A percentile compares a stretch with the other conserved stretches of the same genome.
phyloP scores from a whole-genome alignment of 2,797 vertebrate species.

The Kryptopterus vitreolus region DNA sequence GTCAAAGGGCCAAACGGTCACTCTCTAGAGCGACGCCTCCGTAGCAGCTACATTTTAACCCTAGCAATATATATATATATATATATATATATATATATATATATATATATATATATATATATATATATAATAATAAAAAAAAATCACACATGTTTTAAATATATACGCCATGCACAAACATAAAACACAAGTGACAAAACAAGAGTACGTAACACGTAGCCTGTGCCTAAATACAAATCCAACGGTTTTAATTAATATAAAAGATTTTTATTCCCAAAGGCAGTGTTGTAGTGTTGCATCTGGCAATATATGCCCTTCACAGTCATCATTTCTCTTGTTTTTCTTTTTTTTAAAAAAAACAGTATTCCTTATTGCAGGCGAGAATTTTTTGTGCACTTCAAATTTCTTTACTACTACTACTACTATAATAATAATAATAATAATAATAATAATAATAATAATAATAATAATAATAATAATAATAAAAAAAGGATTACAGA shows the following conservation, averaged over 20 bases:
- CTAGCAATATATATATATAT: neutral
- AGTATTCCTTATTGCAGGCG: neutral
- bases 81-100: too few relatives aligned
- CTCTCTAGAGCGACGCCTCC: conserved; percentile 17
- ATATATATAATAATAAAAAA: too few relatives aligned
- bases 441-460: neutral
- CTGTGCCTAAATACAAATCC: too few relatives aligned
- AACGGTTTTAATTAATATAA: too few relatives aligned
- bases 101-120: too few relatives aligned
- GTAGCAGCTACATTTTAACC: neutral
- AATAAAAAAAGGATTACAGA: neutral
- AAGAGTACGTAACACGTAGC: neutral
- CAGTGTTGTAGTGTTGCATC: too few relatives aligned
- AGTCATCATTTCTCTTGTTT: neutral
- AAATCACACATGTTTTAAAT: neutral
- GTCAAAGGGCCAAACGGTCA: conserved; percentile 28
- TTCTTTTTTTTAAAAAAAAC: neutral
- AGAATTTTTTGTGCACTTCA: too few relatives aligned
- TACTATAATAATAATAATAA: neutral
- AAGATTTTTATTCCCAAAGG: neutral
- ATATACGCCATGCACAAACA: neutral
- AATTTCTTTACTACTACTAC: neutral
- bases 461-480: neutral
- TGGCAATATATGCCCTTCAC: neutral
- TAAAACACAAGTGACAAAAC: neutral